Evolutionary conservation across 2,113 vertebrate genomes (phyloP), one percentile per base, ranked within the genome.

Genomic region (Pan troglodytes): DNA sequence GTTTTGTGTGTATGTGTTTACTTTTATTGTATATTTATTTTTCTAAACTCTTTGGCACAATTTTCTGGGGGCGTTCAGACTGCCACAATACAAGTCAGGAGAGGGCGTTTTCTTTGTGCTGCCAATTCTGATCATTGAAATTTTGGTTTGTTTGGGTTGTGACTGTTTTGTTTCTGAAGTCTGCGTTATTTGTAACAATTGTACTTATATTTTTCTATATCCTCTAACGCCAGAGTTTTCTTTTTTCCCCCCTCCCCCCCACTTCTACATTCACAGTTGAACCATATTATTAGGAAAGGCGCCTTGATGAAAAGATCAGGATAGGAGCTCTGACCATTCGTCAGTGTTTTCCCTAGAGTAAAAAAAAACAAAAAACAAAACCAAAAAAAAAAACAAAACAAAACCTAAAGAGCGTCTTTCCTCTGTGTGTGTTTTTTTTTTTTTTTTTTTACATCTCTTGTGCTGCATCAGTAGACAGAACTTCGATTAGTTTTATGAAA

Each of bases 31-130:
- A 10, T 97, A 97, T 95, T 93, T 96, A 30, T 72, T 92, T 95
- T 98, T 95, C 98, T 98, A 95, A 99, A 97, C 99, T 99, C 99
- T 99, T 99, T 99, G 99, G 99, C 99, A 99, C 99, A 99, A 98
- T 98, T 98, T 92, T 90, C 95, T 93, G 94, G 97, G 98, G 98
- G 97, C 96, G 96, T 98, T 98, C 93, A 98, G 98, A 98, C 98
- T 98, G 98, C 98, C 98, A 98, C 97, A 67, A 97, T 97, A 98
- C 96, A 92, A 96, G 95, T 97, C 98, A 98, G 98, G 97, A 98
- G 97, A 98, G 97, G 97, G 96, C 95, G 95, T 97, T 97, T 93
- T 96, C 98, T 98, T 98, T 96, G 88, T 97, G 16, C 97, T 97
- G 98, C 98, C 97, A 98, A 98, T 98, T 98, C 38, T 45, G 88